Conservation (phyloP, 2,888 invertebrate genomes). For the Sisyra nigra region DNA sequence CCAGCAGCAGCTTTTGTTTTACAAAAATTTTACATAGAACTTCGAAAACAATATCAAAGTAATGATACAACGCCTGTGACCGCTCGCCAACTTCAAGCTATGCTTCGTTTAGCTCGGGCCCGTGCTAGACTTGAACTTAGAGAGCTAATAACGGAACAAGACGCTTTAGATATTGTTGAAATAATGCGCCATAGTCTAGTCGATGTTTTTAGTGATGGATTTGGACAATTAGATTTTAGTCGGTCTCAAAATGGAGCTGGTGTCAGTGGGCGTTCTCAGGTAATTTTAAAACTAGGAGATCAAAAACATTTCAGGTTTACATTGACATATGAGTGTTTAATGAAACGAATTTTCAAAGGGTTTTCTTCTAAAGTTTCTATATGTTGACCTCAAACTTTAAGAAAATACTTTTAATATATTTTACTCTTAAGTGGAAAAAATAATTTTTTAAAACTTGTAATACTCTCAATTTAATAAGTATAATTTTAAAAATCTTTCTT, state of each 20-base stretch:
- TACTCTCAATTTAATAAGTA: no score
- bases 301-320: neutral
- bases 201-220: conserved; percentile 59
- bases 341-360: neutral
- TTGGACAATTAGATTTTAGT: conserved; percentile 44
- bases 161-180: conserved; percentile 76
- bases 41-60: conserved; percentile 49
- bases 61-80: conserved; percentile 66
- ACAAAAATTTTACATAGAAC: conserved; percentile 64
- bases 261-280: conserved; percentile 50
- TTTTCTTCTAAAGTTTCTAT: conserved; percentile 5
- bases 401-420: no score
- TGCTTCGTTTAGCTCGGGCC: conserved; percentile 49
- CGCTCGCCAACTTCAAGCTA: conserved; percentile 73
- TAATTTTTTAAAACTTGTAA: no score
- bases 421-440: no score
- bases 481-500: no score
- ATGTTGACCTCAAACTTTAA: neutral
- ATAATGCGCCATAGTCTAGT: conserved; percentile 65
- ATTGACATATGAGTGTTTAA: no score
- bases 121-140: conserved; percentile 76
- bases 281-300: conserved; percentile 24
- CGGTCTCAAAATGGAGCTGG: conserved; percentile 57
- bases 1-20: conserved; percentile 52
- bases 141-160: conserved; percentile 58